Percentiles rank a stretch among this genome's conserved stretches.
phyloP scores from a whole-genome alignment of 2,797 vertebrate species.

The Danio kyathit region DNA sequence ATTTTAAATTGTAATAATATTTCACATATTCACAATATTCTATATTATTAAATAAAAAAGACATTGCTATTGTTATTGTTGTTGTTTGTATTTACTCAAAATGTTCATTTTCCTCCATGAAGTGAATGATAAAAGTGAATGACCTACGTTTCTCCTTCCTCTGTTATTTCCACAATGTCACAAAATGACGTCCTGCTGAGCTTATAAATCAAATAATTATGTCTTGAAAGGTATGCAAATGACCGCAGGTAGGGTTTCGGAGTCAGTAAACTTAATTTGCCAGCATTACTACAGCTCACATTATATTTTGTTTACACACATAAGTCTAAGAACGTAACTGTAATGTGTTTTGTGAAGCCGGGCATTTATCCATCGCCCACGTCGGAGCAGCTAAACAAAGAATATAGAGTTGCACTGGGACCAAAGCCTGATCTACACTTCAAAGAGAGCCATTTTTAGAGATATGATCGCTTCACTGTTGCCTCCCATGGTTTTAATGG shows the following conservation, averaged over 20 bases:
- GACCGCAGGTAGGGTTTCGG: not conserved
- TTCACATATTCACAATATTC: no score
- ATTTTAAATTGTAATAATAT: no score
- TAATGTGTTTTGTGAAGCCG: conserved; percentile 29
- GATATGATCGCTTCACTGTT: conserved; percentile 69
- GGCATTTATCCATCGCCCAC: conserved; percentile 52
- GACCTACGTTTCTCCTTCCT: not conserved
- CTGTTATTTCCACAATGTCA: not conserved
- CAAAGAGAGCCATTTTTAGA: conserved; percentile 77
- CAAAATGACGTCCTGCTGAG: not conserved
- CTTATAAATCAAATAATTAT: not conserved
- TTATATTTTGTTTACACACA: conserved; percentile 31
- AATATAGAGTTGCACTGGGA: conserved; percentile 68
- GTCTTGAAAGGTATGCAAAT: not conserved
- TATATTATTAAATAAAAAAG: no score
- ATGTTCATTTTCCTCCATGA: not conserved
- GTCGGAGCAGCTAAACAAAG: conserved; percentile 75
- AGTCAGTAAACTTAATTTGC: not conserved
- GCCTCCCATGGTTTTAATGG: conserved; percentile 49
- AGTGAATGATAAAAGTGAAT: not conserved
- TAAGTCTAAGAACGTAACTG: not conserved
- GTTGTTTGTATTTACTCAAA: no score
- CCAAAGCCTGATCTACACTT: conserved; percentile 69
- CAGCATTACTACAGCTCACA: not conserved
- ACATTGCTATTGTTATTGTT: no score